Evolutionary conservation across 64 coral and sea anemone species (phyloP), one percentile per base, ranked within the genome.

Genomic region (Pachyseris speciosa): DNA sequence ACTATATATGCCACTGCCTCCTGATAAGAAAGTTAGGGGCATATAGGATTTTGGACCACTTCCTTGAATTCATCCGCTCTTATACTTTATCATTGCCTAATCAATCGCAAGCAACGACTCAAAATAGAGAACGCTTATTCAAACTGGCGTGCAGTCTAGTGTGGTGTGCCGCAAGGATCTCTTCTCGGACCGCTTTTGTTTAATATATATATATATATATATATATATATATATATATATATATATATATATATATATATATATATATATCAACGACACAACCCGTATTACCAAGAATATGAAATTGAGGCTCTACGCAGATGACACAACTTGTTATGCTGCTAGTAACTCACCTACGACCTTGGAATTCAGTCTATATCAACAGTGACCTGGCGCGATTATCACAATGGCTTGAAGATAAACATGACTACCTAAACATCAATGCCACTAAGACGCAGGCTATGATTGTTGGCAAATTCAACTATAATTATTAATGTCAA

Each of bases 401-500:
- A 45, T 45, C 43, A 45, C 43, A 45, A 45, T 45, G 43, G 43
- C 43, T 45, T 45, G 43, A 45, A 45, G 43, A n/a, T n/a, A n/a
- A n/a, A n/a, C n/a, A 45, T 45, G 43, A 45, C 43, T 45, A 45
- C 43, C 43, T 45, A 4, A 45, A 4, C 43, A 45, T 58, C 53
- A 58, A 58, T 22, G 53, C 53, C 53, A 58, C 53, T 58, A 58
- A 58, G 53, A 58, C 53, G 12, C 53, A 58, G 53, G 53, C 53
- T 58, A 70, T 70, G 67, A 70, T 70, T 31, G 28, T 70, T 31
- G 67, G 67, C 28, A 70, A 70, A 70, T 32, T 24, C 53, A 58
- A 22, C 53, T 58, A 22, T 58, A 58, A 58, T 22, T 19, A 58
- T 58, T 58, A 22, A 58, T 7, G 12, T 58, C 53, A 58, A 22